Evolutionary conservation across 2,113 vertebrate species (phyloP).

Genomic region (Rhinogobius similis): DNA sequence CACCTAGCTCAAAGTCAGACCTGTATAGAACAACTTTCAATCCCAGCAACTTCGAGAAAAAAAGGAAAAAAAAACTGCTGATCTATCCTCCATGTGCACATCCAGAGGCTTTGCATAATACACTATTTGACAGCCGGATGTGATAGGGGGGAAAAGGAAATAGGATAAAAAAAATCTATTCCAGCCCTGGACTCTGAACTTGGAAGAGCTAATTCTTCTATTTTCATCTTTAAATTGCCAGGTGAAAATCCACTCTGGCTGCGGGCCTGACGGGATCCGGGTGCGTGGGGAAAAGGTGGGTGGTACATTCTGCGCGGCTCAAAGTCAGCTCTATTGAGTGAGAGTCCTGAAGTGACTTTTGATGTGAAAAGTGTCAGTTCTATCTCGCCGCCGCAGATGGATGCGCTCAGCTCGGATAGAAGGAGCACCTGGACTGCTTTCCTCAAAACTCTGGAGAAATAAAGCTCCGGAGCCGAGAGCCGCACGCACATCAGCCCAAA

Average conservation of each 20-base stretch:
- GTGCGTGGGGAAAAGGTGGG: not conserved
- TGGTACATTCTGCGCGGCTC: slow-evolving; percentile 41
- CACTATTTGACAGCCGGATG: slow-evolving; percentile 63
- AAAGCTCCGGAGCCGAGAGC: slow-evolving; percentile 44
- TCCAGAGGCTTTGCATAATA: slow-evolving; percentile 72
- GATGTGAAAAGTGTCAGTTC: slow-evolving; percentile 60
- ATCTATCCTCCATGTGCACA: slow-evolving; percentile 68
- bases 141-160: slow-evolving; percentile 62
- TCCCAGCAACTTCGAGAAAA: slow-evolving; percentile 28
- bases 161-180: slow-evolving; percentile 60
- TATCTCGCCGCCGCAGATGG: slow-evolving; percentile 69
- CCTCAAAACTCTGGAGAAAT: slow-evolving; percentile 39
- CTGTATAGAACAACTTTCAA: slow-evolving; percentile 53
- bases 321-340: slow-evolving; percentile 52
- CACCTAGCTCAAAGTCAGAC: slow-evolving; percentile 59
- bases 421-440: slow-evolving; percentile 50
- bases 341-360: slow-evolving; percentile 60
- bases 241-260: slow-evolving; percentile 71
- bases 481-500: slow-evolving; percentile 51
- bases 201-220: slow-evolving; percentile 65
- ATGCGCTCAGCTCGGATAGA: slow-evolving; percentile 55
- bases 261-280: slow-evolving; percentile 48
- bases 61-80: slow-evolving; percentile 30
- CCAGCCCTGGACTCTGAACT: slow-evolving; percentile 60
- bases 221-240: slow-evolving; percentile 67